phyloP scores from a whole-genome alignment of 2,888 invertebrate species.

The Leucozona laternaria region DNA sequence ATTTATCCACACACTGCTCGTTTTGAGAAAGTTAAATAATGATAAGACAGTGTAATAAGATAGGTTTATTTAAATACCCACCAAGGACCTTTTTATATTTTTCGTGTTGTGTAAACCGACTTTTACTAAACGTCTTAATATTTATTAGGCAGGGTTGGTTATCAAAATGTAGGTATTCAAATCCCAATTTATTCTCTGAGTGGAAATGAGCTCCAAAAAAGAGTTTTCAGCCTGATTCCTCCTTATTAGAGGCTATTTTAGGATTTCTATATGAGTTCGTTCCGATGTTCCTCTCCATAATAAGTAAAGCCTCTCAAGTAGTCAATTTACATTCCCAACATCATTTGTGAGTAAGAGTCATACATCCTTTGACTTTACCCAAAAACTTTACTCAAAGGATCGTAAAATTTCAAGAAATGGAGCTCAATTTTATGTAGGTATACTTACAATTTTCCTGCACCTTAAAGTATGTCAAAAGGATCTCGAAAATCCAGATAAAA shows the following conservation, averaged over 20 bases:
- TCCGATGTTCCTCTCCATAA: not conserved
- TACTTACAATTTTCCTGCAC: slow-evolving; percentile 2
- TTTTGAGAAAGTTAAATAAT: not conserved
- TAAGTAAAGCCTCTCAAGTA: not conserved
- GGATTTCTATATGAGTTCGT: not conserved
- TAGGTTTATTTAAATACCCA: not conserved
- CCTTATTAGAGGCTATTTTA: not conserved
- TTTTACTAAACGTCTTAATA: not conserved
- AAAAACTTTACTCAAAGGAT: slow-evolving; percentile 5
- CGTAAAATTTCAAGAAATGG: not conserved
- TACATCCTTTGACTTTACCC: not conserved
- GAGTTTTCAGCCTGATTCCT: not conserved
- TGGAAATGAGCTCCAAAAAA: not conserved
- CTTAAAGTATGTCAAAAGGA: slow-evolving; percentile 26
- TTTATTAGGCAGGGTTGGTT: not conserved
- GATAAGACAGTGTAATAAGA: not conserved
- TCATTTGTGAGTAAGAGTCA: not conserved
- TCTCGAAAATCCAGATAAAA: slow-evolving; percentile 29
- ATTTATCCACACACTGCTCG: not conserved
- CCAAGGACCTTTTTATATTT: not conserved
- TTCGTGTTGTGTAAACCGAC: not conserved
- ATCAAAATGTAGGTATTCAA: not conserved
- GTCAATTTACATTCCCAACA: not conserved
- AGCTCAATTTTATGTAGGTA: slow-evolving; percentile 8
- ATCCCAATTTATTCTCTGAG: not conserved